phyloP scores from a whole-genome alignment of 1,140 invertebrate species.

The Drosophila yakuba region DNA sequence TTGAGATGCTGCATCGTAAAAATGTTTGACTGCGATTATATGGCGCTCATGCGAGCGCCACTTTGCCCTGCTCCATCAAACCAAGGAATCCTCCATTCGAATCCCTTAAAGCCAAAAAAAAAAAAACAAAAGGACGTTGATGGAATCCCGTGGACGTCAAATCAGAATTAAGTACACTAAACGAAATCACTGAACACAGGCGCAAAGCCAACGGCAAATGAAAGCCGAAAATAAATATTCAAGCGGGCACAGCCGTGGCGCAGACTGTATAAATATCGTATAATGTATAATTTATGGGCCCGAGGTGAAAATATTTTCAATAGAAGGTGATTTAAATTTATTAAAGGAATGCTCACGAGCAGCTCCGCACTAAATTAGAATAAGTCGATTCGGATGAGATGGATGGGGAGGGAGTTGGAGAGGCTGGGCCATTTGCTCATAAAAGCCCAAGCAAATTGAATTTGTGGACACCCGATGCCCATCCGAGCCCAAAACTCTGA shows the following conservation, averaged over 20 bases:
- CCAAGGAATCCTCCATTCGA: neutral
- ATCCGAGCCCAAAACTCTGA: neutral
- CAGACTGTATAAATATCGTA: conserved; percentile 46
- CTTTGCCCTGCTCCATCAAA: conserved; percentile 54
- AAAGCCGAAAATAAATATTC: conserved; percentile 6
- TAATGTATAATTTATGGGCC: conserved; percentile 74
- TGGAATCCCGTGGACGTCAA: conserved; percentile 14
- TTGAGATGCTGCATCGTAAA: conserved; percentile 61
- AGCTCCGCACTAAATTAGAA: conserved; percentile 79
- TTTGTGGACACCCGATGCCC: conserved; percentile 56
- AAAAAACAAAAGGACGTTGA: conserved; percentile 2
- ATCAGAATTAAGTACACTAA: conserved; percentile 16
- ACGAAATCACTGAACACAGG: conserved; percentile 39
- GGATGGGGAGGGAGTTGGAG: neutral
- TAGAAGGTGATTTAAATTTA: conserved; percentile 84
- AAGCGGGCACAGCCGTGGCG: conserved; percentile 8
- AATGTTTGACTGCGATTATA: conserved; percentile 82
- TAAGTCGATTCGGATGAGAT: conserved; percentile 38
- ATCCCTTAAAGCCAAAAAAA: neutral
- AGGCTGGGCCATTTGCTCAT: conserved; percentile 43
- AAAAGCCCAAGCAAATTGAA: conserved; percentile 77
- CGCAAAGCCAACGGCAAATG: conserved; percentile 1
- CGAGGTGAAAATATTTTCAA: conserved; percentile 83
- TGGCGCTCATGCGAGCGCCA: conserved; percentile 79
- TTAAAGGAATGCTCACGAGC: conserved; percentile 81